A percentile compares a stretch with the other conserved stretches of the same genome.
These are phyloP conservation scores for Scatophagus argus DNA, from an alignment of 2,113 vertebrate species.

Conservation along the genomic window DNA sequence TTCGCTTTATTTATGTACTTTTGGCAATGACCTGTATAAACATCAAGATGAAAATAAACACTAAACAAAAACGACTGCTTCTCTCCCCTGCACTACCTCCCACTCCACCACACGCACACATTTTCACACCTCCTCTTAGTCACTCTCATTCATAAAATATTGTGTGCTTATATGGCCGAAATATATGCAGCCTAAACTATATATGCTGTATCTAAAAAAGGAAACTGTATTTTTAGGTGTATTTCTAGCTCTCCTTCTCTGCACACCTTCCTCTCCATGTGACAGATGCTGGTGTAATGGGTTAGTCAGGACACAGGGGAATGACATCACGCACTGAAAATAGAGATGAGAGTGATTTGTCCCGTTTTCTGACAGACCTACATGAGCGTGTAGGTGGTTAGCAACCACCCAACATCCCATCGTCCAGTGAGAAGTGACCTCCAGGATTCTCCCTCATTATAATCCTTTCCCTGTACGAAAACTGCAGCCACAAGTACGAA, in stretches of 20 bases:
- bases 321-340: constrained; percentile 77
- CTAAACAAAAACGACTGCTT: background rate
- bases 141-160: constrained; percentile 75
- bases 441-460: constrained; percentile 49
- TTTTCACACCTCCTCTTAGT: constrained; percentile 55
- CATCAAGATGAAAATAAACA: constrained; percentile 13
- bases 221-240: constrained; percentile 24
- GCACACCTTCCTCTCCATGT: constrained; percentile 60
- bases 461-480: background rate
- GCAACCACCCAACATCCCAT: constrained; percentile 23
- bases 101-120: constrained; percentile 28
- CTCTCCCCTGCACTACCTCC: constrained; percentile 19
- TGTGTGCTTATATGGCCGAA: constrained; percentile 23
- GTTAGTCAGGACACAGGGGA: constrained; percentile 69
- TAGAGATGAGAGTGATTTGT: constrained; percentile 70
- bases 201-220: background rate
- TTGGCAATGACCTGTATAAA: background rate
- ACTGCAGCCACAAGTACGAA: background rate
- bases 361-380: constrained; percentile 65
- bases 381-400: constrained; percentile 39
- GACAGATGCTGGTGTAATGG: constrained; percentile 72
- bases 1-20: background rate
- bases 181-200: constrained; percentile 46
- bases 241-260: constrained; percentile 35
- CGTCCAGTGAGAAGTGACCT: constrained; percentile 45